Conservation (phyloP, 2,888 invertebrate genomes). For the Creontiades dilutus region DNA sequence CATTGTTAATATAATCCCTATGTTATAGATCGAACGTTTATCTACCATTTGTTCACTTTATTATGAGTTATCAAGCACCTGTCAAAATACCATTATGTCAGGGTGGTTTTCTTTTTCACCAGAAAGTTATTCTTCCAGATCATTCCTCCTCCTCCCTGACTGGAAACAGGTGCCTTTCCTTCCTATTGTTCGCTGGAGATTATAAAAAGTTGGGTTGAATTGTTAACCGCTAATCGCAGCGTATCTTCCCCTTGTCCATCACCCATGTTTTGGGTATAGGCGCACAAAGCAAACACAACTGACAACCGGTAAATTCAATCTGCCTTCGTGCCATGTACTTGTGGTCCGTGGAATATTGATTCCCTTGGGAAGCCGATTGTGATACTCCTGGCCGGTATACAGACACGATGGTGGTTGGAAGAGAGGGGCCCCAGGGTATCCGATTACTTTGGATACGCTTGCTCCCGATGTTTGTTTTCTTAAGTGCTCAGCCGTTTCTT, state of each 20-base stretch:
- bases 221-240: constrained; percentile 54
- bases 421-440: constrained; percentile 59
- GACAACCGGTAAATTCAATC: constrained; percentile 71
- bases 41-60: not conserved
- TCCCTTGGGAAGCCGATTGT: constrained; percentile 69
- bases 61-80: constrained; percentile 7
- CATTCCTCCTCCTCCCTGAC: not conserved
- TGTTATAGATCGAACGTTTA: not conserved
- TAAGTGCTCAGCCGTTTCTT: constrained; percentile 66
- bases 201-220: constrained; percentile 43
- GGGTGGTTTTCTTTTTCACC: not conserved
- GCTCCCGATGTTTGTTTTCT: constrained; percentile 72
- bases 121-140: constrained; percentile 11
- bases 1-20: too few relatives aligned
- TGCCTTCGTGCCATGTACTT: constrained; percentile 58
- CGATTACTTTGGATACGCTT: constrained; percentile 71
- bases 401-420: constrained; percentile 1
- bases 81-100: constrained; percentile 1
- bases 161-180: constrained; percentile 23
- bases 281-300: constrained; percentile 64
- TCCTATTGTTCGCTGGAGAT: constrained; percentile 40
- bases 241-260: constrained; percentile 61
- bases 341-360: constrained; percentile 72
- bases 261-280: constrained; percentile 30
- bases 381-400: constrained; percentile 38